These are phyloP conservation scores for Cephalopholis sonnerati DNA, from an alignment of 2,113 vertebrate genomes.

Conservation along the genomic window DNA sequence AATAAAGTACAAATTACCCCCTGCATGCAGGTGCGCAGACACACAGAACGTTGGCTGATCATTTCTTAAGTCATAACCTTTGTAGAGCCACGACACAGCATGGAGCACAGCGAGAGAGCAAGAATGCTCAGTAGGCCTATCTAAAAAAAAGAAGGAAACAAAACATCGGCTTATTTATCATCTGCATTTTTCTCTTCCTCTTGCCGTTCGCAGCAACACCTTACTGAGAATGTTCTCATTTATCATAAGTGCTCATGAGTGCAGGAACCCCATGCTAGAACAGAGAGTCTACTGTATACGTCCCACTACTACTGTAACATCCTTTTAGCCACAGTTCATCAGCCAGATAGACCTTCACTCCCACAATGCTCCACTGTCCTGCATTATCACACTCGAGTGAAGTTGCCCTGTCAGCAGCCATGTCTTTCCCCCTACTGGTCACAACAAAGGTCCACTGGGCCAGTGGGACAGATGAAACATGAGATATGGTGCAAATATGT, in stretches of 20 bases:
- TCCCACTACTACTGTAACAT: constrained; percentile 17
- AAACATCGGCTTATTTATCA: not conserved
- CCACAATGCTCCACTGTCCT: constrained; percentile 40
- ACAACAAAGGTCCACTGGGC: constrained; percentile 24
- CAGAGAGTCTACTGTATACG: constrained; percentile 36
- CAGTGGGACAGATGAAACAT: constrained; percentile 53
- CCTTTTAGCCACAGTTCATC: constrained; percentile 38
- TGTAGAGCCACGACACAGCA: not conserved
- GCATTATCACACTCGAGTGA: constrained; percentile 34
- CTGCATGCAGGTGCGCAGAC: constrained; percentile 35
- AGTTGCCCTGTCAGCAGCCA: constrained; percentile 55
- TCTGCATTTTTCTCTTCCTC: constrained; percentile 4
- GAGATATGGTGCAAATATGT: constrained; percentile 40
- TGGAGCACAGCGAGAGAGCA: not conserved
- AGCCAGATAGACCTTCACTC: constrained; percentile 28
- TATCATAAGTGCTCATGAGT: constrained; percentile 7
- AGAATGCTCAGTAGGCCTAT: not conserved
- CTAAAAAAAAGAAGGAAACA: too few relatives aligned
- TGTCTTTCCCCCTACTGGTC: constrained; percentile 21
- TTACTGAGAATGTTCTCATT: constrained; percentile 16
- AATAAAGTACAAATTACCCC: constrained; percentile 63
- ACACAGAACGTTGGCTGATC: constrained; percentile 8
- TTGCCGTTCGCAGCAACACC: constrained; percentile 18
- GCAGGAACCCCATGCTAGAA: constrained; percentile 23
- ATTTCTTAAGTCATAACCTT: constrained; percentile 1